Conservation (phyloP, 2,888 invertebrate genomes). For the Clistopyga incitator region DNA sequence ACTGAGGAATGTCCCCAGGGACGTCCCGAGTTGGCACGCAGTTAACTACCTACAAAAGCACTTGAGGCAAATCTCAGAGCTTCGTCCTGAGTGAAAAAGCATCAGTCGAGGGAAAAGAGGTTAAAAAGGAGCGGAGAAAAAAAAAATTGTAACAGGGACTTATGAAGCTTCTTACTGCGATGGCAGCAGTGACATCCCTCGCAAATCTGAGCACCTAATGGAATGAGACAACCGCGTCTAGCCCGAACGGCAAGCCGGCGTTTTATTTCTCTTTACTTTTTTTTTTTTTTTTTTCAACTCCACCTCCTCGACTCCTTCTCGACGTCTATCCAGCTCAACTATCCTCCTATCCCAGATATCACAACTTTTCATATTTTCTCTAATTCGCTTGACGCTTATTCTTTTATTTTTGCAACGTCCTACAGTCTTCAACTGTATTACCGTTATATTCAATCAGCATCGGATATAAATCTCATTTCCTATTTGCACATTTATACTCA, state of each 20-base stretch:
- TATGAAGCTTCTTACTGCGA: slow-evolving; percentile 31
- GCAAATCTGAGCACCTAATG: slow-evolving; percentile 31
- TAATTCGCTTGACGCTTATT: slow-evolving; percentile 5
- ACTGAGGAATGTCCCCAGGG: not conserved
- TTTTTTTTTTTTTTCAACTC: slow-evolving; percentile 23
- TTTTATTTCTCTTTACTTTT: slow-evolving; percentile 36
- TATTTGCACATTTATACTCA: slow-evolving; percentile 6
- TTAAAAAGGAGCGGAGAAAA: not conserved
- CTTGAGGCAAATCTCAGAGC: slow-evolving; percentile 20
- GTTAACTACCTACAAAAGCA: not conserved
- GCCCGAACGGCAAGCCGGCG: slow-evolving; percentile 9
- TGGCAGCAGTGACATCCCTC: not conserved
- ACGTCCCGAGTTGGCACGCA: slow-evolving; percentile 7
- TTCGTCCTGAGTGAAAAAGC: not conserved
- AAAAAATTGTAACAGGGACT: slow-evolving; percentile 33
- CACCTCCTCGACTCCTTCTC: not conserved
- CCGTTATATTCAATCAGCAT: slow-evolving; percentile 5
- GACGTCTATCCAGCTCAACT: not conserved
- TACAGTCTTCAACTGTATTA: not conserved
- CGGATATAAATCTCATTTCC: slow-evolving; percentile 13
- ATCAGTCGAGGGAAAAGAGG: slow-evolving; percentile 4
- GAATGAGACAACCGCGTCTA: slow-evolving; percentile 32
- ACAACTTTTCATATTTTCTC: not conserved
- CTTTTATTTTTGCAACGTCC: not conserved
- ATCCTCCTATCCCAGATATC: not conserved